These are phyloP conservation scores for Lagria hirta DNA, from an alignment of 2,888 invertebrate species.

Conservation along the genomic window DNA sequence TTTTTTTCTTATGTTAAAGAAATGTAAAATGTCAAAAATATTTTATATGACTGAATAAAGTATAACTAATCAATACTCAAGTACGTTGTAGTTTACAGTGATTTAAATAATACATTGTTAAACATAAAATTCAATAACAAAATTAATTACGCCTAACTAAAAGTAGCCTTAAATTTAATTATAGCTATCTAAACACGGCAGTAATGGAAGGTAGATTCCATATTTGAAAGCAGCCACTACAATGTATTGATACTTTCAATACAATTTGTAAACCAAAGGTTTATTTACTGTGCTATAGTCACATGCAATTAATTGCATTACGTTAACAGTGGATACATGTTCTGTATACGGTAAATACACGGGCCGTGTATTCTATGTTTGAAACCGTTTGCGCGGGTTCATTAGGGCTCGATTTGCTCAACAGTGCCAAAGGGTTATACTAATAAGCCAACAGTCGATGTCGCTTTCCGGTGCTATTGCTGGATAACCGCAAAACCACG, in stretches of 20 bases:
- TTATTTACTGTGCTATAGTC: slow-evolving; percentile 49
- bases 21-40: too few relatives aligned
- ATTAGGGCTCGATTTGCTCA: slow-evolving; percentile 30
- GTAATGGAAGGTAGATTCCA: slow-evolving; percentile 29
- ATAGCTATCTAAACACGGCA: slow-evolving; percentile 31
- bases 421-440: slow-evolving; percentile 36
- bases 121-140: too few relatives aligned
- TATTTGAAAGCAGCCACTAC: slow-evolving; percentile 35
- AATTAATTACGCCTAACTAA: slow-evolving; percentile 17
- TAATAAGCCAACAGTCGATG: slow-evolving; percentile 37
- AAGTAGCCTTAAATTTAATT: slow-evolving; percentile 36
- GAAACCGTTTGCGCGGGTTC: slow-evolving; percentile 33
- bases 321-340: slow-evolving; percentile 46
- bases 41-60: too few relatives aligned
- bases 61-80: too few relatives aligned
- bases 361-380: slow-evolving; percentile 34
- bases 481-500: slow-evolving; percentile 39
- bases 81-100: too few relatives aligned
- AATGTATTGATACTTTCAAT: slow-evolving; percentile 42
- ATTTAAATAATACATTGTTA: too few relatives aligned
- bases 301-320: slow-evolving; percentile 52
- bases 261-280: slow-evolving; percentile 47
- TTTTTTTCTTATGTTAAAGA: too few relatives aligned
- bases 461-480: slow-evolving; percentile 31
- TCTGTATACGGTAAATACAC: slow-evolving; percentile 36